Base-by-base conservation (phyloP, 1,140 invertebrate genomes). In the Palaemon carinicauda region DNA sequence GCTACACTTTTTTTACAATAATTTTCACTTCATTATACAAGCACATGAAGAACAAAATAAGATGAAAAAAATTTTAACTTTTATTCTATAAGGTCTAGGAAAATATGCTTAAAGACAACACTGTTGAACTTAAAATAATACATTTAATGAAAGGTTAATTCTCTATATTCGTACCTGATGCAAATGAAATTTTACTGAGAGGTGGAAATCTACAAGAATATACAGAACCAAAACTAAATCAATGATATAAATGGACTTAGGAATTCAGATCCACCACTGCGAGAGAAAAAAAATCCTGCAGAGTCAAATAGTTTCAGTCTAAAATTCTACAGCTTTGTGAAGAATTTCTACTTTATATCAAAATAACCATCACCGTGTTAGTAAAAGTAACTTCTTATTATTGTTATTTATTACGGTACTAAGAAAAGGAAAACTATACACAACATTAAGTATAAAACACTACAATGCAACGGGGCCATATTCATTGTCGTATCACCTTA, bases 231-330 rank as follows among this genome's bases (percentile, higher is more conserved):
- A n/a, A 77, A 79, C 73, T 75, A n/a, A 69, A 51, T 50, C 71
- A 81, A n/a, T 24, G 41, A 24, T 50, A 19, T n/a, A 33, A 71
- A 69, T 27, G 21, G 56, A 50, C 56, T 51, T 12, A 19, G 65
- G 77, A 73, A 31, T 27, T 33, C 33, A 82, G 31, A 82, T 73
- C 71, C 81, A 82, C 81, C 81, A 83, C 82, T 83, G 74, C 71
- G 14, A 56, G 12, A 60, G 71, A 52, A 75, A 12, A 75, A 12
- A 83, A 41, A 41, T 41, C 41, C 41, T 41, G 41, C 5, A 41
- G 41, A 41, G 41, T 41, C 41, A 41, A 50, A 71, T 3, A 41
- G 56, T 41, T 80, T 52, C n/a, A 27, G 33, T 81, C 19, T 75
- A 75, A n/a, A 14, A 31, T 41, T 75, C 73, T 75, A 75, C 73